phyloP scores from a whole-genome alignment of 2,113 vertebrate genomes.

The Paralichthys olivaceus region DNA sequence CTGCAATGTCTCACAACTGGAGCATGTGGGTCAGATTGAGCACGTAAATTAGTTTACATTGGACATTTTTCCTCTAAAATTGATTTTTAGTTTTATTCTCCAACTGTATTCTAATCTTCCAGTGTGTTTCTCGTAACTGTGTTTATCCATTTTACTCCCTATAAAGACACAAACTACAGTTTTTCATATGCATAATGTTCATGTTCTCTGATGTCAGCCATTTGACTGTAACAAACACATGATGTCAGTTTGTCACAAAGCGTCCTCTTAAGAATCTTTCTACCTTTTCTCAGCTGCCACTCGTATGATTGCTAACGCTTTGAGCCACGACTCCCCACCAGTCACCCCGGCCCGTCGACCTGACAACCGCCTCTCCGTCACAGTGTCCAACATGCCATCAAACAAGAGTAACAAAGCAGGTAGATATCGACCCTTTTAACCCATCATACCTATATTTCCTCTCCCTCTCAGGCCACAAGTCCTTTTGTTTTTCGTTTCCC shows the following conservation, averaged over 20 bases:
- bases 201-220: neutral
- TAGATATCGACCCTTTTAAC: constrained; percentile 50
- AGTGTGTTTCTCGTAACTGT: too few species aligned
- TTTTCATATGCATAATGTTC: neutral
- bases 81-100: neutral
- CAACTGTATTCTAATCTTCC: neutral
- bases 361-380: constrained; percentile 90
- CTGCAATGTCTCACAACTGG: constrained; percentile 17
- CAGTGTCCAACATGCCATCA: constrained; percentile 89
- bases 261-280: neutral
- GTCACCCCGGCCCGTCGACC: constrained; percentile 83
- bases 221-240: neutral
- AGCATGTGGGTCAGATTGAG: neutral
- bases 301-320: constrained; percentile 93
- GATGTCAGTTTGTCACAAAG: too few species aligned
- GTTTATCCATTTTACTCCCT: neutral
- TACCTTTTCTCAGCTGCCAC: constrained; percentile 85
- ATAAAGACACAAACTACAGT: neutral
- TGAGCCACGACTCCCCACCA: constrained; percentile 90
- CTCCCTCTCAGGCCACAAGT: neutral
- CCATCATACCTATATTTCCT: neutral
- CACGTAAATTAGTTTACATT: neutral
- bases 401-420: constrained; percentile 85
- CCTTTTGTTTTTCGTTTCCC: neutral
- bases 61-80: neutral